Conservation (phyloP, 30 jellyfish, hydroid and myxozoan species). For the Turritopsis dohrnii region DNA sequence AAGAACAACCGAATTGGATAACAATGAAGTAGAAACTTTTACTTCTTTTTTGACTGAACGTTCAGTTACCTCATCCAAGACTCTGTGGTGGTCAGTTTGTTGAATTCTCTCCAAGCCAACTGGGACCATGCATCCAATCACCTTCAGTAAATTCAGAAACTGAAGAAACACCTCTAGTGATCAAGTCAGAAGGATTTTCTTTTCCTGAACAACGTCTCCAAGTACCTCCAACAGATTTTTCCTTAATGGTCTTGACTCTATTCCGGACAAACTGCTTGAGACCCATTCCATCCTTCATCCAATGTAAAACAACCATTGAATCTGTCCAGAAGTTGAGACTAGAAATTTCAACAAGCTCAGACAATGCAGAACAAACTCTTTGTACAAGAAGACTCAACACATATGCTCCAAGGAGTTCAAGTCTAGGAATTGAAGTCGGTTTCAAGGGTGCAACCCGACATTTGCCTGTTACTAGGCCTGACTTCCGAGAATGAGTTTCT, state of each 20-base stretch:
- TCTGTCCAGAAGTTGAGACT: constrained; percentile 9
- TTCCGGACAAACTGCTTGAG: not conserved
- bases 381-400: not conserved
- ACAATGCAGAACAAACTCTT: not conserved
- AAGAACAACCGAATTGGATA: too few relatives aligned
- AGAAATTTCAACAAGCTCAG: not conserved
- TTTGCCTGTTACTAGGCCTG: not conserved
- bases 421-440: not conserved
- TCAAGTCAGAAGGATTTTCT: too few relatives aligned
- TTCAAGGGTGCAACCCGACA: constrained; percentile 7
- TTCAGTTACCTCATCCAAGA: too few relatives aligned
- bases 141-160: too few relatives aligned
- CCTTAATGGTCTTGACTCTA: not conserved
- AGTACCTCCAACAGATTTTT: too few relatives aligned
- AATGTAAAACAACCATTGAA: not conserved
- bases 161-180: too few relatives aligned
- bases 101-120: too few relatives aligned
- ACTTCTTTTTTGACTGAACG: too few relatives aligned
- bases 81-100: too few relatives aligned
- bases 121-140: too few relatives aligned
- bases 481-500: not conserved
- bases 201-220: too few relatives aligned
- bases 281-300: not conserved
- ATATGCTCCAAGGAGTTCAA: not conserved
- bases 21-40: too few relatives aligned